phyloP scores from a whole-genome alignment of 2,888 invertebrate species.

The Electrophaes corylata region DNA sequence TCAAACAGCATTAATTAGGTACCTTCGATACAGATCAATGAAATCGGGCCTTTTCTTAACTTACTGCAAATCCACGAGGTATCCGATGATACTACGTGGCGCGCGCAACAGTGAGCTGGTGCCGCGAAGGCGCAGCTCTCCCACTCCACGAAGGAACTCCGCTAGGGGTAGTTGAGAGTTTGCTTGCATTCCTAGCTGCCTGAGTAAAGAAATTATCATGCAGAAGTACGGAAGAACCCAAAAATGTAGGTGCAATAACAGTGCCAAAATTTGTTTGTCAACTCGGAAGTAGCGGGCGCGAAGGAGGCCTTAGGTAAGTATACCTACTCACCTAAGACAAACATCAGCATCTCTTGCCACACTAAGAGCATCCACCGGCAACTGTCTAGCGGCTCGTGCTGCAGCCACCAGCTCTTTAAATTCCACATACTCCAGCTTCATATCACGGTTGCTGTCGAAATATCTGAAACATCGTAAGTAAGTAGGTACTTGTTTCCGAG shows the following conservation, averaged over 20 bases:
- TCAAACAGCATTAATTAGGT: too few relatives aligned
- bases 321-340: constrained; percentile 60
- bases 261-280: too few relatives aligned
- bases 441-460: constrained; percentile 82
- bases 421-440: constrained; percentile 82
- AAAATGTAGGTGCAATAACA: neutral
- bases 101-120: constrained; percentile 87
- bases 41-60: constrained; percentile 27
- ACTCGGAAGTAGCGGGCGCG: neutral
- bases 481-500: too few relatives aligned
- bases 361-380: constrained; percentile 78
- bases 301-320: neutral
- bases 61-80: constrained; percentile 67
- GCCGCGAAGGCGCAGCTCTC: constrained; percentile 86
- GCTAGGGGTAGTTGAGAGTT: constrained; percentile 58
- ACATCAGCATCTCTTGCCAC: constrained; percentile 82
- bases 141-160: constrained; percentile 86
- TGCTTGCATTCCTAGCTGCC: constrained; percentile 64
- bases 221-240: too few relatives aligned
- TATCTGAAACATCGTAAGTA: too few relatives aligned
- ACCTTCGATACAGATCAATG: too few relatives aligned
- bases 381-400: constrained; percentile 79
- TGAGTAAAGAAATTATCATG: constrained; percentile 34
- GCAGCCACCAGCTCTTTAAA: constrained; percentile 84
- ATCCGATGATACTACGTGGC: constrained; percentile 63